These are phyloP conservation scores for Athene cunicularia DNA, from an alignment of 2,113 vertebrate genomes.

Conservation along the genomic window DNA sequence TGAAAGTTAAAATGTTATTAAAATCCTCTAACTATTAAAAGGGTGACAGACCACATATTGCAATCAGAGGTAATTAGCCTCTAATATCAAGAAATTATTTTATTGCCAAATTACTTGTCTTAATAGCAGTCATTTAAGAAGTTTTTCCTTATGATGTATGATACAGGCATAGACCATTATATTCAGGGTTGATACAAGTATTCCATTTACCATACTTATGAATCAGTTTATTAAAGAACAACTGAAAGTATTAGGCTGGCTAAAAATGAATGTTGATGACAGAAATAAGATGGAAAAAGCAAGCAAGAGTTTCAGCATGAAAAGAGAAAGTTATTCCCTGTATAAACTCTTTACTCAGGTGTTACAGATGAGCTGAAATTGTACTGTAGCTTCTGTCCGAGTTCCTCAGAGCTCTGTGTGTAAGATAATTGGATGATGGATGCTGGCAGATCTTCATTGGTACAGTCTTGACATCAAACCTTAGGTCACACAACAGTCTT, in stretches of 20 bases:
- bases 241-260: not conserved
- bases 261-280: not conserved
- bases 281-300: not conserved
- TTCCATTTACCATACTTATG: not conserved
- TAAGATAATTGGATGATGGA: not conserved
- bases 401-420: not conserved
- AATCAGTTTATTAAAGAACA: not conserved
- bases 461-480: not conserved
- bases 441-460: not conserved
- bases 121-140: not conserved
- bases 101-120: not conserved
- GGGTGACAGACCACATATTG: not conserved
- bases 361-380: not conserved
- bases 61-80: not conserved
- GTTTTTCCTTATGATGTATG: not conserved
- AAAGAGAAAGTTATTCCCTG: not conserved
- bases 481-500: not conserved
- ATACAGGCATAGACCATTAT: not conserved
- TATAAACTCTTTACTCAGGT: not conserved
- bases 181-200: not conserved
- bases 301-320: not conserved
- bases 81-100: not conserved
- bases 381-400: not conserved
- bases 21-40: not conserved
- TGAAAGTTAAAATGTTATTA: not conserved